phyloP scores from a whole-genome alignment of 2,888 invertebrate genomes.

The Drosophila austrosaltans region DNA sequence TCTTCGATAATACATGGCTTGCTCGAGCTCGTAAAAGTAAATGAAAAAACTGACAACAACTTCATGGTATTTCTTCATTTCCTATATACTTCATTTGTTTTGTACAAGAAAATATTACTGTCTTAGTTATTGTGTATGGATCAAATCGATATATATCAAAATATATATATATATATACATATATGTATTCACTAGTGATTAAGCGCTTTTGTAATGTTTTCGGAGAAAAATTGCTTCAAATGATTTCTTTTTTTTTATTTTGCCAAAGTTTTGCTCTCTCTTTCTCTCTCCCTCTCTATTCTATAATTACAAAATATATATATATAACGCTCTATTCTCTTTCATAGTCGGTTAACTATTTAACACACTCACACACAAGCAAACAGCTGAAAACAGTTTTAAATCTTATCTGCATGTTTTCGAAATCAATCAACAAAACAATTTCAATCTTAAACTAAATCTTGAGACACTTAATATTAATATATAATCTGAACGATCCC shows the following conservation, averaged over 20 bases:
- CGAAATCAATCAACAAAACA: constrained; percentile 17
- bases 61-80: constrained; percentile 10
- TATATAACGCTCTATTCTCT: constrained; percentile 17
- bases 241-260: constrained; percentile 32
- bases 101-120: constrained; percentile 54
- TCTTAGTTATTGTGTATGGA: constrained; percentile 61
- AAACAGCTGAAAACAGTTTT: constrained; percentile 3
- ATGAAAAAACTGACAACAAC: constrained; percentile 1
- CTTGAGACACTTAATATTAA: constrained; percentile 1
- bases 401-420: constrained; percentile 6
- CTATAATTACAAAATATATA: constrained; percentile 27
- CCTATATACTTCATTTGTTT: constrained; percentile 11
- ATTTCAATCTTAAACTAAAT: constrained; percentile 23
- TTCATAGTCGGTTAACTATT: constrained; percentile 4
- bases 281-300: constrained; percentile 32
- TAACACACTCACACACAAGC: constrained; percentile 6
- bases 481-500: neutral
- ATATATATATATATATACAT: constrained; percentile 36
- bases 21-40: constrained; percentile 14
- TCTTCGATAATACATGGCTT: constrained; percentile 22
- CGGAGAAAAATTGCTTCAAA: constrained; percentile 57
- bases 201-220: constrained; percentile 71
- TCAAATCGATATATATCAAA: constrained; percentile 33
- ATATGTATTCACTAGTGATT: constrained; percentile 53
- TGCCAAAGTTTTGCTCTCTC: constrained; percentile 46